Percentiles rank a stretch among this genome's conserved stretches.
phyloP scores from a whole-genome alignment of 2,113 vertebrate species.

The Cephalophus harveyi region DNA sequence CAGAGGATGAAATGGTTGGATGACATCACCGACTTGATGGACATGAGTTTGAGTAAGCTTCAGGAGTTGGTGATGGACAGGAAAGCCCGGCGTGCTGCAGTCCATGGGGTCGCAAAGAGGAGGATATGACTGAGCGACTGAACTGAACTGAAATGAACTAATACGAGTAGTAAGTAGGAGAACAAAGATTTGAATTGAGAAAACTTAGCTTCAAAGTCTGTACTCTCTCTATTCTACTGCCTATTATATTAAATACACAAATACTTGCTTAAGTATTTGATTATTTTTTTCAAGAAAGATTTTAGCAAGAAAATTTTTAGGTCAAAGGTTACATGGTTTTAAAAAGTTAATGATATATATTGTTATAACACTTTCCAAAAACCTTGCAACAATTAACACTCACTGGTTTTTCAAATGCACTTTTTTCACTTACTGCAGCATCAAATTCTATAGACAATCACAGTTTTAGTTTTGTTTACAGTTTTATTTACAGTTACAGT shows the following conservation, averaged over 20 bases:
- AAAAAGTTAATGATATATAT: background rate
- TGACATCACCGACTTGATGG: background rate
- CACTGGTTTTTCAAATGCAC: background rate
- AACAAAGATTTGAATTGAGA: background rate
- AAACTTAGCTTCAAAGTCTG: background rate
- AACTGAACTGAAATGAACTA: background rate
- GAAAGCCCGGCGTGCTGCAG: background rate
- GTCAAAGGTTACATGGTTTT: constrained; percentile 8
- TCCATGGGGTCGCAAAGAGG: background rate
- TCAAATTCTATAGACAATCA: background rate
- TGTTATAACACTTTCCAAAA: constrained; percentile 11
- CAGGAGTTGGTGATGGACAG: background rate
- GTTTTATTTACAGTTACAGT: background rate
- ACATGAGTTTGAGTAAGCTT: background rate
- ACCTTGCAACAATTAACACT: constrained; percentile 17
- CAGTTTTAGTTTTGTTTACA: background rate
- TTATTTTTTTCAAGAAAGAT: constrained; percentile 7
- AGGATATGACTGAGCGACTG: background rate
- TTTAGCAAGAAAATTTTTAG: constrained; percentile 25
- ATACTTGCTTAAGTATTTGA: background rate
- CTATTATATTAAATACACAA: background rate
- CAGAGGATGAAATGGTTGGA: background rate
- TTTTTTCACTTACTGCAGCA: background rate
- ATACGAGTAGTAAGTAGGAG: background rate
- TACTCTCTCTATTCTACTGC: background rate